Evolutionary conservation across 2,113 vertebrate species (phyloP).

Genomic region (Sander vitreus): DNA sequence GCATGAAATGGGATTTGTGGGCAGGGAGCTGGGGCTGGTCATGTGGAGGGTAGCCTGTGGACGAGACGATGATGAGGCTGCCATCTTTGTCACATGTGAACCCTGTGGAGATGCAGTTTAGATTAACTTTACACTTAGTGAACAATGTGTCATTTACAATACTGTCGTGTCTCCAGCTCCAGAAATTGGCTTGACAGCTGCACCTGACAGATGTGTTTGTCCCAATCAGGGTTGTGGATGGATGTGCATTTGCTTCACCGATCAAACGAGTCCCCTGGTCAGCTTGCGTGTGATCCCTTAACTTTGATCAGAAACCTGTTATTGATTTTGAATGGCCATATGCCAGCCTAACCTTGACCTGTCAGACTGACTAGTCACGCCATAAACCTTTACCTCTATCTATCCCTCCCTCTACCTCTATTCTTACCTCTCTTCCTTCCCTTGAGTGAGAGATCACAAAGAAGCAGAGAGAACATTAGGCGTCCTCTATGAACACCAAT

Average conservation of each 20-base stretch:
- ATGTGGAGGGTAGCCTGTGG: constrained; percentile 60
- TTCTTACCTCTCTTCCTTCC: constrained; percentile 21
- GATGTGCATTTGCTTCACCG: constrained; percentile 47
- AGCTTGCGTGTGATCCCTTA: constrained; percentile 14
- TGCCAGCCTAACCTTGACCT: constrained; percentile 62
- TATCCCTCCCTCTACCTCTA: constrained; percentile 11
- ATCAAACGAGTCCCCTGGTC: constrained; percentile 39
- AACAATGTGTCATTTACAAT: constrained; percentile 70
- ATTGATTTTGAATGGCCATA: constrained; percentile 51
- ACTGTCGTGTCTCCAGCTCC: constrained; percentile 15
- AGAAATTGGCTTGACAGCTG: constrained; percentile 61
- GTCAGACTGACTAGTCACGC: constrained; percentile 13
- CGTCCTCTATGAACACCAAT: constrained; percentile 62
- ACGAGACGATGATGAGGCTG: constrained; percentile 55
- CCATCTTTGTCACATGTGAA: constrained; percentile 54
- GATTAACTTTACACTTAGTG: constrained; percentile 75
- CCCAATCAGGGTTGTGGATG: constrained; percentile 31
- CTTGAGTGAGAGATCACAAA: constrained; percentile 50
- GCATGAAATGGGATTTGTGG: constrained; percentile 78
- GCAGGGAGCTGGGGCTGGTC: constrained; percentile 61
- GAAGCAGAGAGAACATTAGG: constrained; percentile 55
- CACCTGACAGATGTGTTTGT: constrained; percentile 53
- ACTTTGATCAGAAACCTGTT: constrained; percentile 50
- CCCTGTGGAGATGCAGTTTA: constrained; percentile 65
- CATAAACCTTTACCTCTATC: constrained; percentile 26